Evolutionary conservation across 2,113 vertebrate genomes (phyloP).

Genomic region (Antennarius striatus): DNA sequence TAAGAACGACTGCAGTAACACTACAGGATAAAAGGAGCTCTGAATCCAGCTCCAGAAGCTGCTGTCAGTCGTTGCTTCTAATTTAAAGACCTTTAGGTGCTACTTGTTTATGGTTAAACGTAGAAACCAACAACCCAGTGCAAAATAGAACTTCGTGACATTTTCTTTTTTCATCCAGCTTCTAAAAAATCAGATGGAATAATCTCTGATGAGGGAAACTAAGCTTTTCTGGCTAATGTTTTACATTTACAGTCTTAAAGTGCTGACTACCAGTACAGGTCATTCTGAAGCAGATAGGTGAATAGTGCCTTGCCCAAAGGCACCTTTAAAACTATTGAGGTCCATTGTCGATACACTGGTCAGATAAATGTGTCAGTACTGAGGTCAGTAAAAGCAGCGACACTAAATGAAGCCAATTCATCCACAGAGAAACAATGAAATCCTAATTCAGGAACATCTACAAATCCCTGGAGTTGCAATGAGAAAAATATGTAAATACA

Average conservation of each 20-base stretch:
- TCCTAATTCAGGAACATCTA: conserved; percentile 16
- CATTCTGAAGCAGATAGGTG: conserved; percentile 1
- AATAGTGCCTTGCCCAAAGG: conserved; percentile 29
- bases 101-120: not conserved
- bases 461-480: conserved; percentile 43
- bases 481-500: conserved; percentile 20
- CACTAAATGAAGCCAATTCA: not conserved
- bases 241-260: not conserved
- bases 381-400: not conserved
- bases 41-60: not conserved
- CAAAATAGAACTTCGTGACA: not conserved
- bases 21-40: not conserved
- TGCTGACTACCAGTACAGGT: not conserved
- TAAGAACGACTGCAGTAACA: conserved; percentile 1
- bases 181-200: not conserved
- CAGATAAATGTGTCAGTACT: not conserved
- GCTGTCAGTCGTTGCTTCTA: not conserved
- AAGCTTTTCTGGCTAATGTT: not conserved
- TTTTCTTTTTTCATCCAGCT: not conserved
- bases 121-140: not conserved
- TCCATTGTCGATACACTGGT: not conserved
- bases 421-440: not conserved
- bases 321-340: conserved; percentile 8
- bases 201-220: not conserved
- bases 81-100: conserved; percentile 12